Conservation (phyloP, 2,888 invertebrate species). For the Thysanoteuthis rhombus region DNA sequence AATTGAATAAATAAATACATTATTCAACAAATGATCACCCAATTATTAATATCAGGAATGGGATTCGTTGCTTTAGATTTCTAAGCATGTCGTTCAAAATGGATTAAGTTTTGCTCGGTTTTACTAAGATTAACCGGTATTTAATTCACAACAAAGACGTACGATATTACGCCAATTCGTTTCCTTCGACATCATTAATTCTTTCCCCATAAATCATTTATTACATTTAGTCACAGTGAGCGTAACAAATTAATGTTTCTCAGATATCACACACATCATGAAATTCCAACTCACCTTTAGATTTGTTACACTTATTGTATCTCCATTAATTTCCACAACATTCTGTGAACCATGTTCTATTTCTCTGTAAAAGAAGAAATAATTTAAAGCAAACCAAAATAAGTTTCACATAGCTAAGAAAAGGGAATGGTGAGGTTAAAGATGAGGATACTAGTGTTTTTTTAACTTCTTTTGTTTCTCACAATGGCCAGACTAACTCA, state of each 20-base stretch:
- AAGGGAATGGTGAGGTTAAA: no score
- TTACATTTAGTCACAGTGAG: not conserved
- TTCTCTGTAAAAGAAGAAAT: slow-evolving; percentile 45
- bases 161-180: no score
- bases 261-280: not conserved
- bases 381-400: not conserved
- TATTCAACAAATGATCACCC: no score
- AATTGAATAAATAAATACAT: no score
- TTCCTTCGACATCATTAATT: not conserved
- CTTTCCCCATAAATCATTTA: not conserved
- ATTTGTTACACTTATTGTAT: slow-evolving; percentile 50
- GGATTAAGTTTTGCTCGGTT: not conserved
- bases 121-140: no score
- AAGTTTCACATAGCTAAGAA: no score
- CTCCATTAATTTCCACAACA: slow-evolving; percentile 47
- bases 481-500: no score
- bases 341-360: slow-evolving; percentile 44
- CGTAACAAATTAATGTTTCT: not conserved
- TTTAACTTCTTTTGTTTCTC: no score
- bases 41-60: no score
- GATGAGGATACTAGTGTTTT: no score
- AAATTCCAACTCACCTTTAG: slow-evolving; percentile 45
- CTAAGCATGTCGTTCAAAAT: not conserved
- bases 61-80: not conserved
- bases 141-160: no score